Evolutionary conservation across 2,888 invertebrate species (phyloP), one percentile per base, ranked within the genome.

Genomic region (Schizotus pectinicornis): DNA sequence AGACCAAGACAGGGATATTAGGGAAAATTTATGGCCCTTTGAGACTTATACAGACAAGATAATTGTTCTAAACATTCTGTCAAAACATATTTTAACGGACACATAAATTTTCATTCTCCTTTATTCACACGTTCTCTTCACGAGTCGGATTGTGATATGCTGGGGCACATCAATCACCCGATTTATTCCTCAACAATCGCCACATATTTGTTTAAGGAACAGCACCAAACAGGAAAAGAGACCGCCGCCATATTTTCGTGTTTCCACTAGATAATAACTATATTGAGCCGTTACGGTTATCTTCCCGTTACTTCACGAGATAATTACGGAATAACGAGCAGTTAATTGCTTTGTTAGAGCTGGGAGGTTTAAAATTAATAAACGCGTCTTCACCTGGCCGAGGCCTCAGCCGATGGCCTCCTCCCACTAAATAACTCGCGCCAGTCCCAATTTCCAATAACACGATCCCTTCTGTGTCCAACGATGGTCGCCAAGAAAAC

Each of bases 31-130:
- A 53, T 58, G 32, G 51, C 57, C 46, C 35, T 46, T 7, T 6
- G 53, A 55, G 59, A 48, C 37, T 52, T 55, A 41, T 45, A 59
- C 31, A 11, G 51, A 56, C 56, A 53, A 42, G 51, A 57, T 62
- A 62, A 62, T 59, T 58, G 58, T 55, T 58, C 50, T 48, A 52
- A 61, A 61, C 48, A 51, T 46, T 55, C 49, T 61, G 55, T 57
- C 42, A 61, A 57, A 52, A 57, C 51, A 58, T 58, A 53, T 58
- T 54, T 54, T 48, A 58, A 43, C 54, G 22, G 22, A 37, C 11
- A 31, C 47, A 50, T 42, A 59, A 46, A 55, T 59, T 59, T 41
- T 51, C 55, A 53, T 54, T 47, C 35, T 35, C 35, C 42, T 50
- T 50, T 43, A 51, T 51, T 51, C 33, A 43, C 43, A 33, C 14